phyloP scores from a whole-genome alignment of 2,113 vertebrate genomes.

The Mus musculus region GRCm39 chr4:92860001-92860500 shows the following conservation, averaged over 20 bases:
- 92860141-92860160: not conserved
- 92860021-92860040: not conserved
- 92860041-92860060: not conserved
- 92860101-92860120: conserved; percentile 23
- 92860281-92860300: conserved; percentile 1
- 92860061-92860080: not conserved
- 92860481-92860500: not conserved
- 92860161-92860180: not conserved
- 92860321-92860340: not conserved
- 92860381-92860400: not conserved
- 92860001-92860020: not conserved
- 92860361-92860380: not conserved
- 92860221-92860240: too few species aligned
- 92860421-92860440: not conserved
- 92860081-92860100: not conserved
- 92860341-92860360: not conserved
- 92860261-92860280: not conserved
- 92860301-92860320: not conserved
- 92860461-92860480: not conserved
- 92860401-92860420: not conserved
- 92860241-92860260: not conserved
- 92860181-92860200: not conserved
- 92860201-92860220: too few species aligned
- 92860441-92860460: not conserved
- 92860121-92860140: not conserved